A percentile compares a stretch with the other conserved stretches of the same genome.
Evolutionary conservation across 2,113 vertebrate genomes (phyloP).

Genomic region (Morone saxatilis): DNA sequence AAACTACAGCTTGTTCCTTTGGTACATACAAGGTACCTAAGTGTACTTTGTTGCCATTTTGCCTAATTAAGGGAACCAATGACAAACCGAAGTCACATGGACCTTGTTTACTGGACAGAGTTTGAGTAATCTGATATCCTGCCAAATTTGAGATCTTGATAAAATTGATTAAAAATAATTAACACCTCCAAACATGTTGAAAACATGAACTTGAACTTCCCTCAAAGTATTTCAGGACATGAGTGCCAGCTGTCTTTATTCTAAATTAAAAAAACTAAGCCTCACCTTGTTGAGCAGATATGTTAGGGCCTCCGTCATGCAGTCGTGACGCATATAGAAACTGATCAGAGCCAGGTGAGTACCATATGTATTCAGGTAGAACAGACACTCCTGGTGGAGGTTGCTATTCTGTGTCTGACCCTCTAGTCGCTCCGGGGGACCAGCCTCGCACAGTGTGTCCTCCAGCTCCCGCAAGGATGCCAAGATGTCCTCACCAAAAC

Average conservation of each 20-base stretch:
- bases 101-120: neutral
- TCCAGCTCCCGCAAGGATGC: slow-evolving; percentile 92
- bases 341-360: slow-evolving; percentile 93
- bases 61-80: neutral
- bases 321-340: slow-evolving; percentile 94
- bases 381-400: slow-evolving; percentile 93
- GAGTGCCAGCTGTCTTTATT: neutral
- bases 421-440: slow-evolving; percentile 85
- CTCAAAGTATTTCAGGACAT: neutral
- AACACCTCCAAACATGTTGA: neutral
- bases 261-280: neutral
- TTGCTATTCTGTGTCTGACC: slow-evolving; percentile 82
- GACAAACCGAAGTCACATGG: neutral
- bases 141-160: neutral
- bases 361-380: slow-evolving; percentile 92
- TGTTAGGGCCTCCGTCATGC: slow-evolving; percentile 90
- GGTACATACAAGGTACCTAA: neutral
- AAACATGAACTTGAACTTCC: neutral
- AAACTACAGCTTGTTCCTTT: neutral
- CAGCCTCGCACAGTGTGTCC: slow-evolving; percentile 84
- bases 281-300: slow-evolving; percentile 92
- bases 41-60: neutral
- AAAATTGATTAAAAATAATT: neutral
- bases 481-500: slow-evolving; percentile 88
- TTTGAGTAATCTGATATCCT: neutral